phyloP scores from a whole-genome alignment of 2,888 invertebrate species.

The Mythimna loreyi region DNA sequence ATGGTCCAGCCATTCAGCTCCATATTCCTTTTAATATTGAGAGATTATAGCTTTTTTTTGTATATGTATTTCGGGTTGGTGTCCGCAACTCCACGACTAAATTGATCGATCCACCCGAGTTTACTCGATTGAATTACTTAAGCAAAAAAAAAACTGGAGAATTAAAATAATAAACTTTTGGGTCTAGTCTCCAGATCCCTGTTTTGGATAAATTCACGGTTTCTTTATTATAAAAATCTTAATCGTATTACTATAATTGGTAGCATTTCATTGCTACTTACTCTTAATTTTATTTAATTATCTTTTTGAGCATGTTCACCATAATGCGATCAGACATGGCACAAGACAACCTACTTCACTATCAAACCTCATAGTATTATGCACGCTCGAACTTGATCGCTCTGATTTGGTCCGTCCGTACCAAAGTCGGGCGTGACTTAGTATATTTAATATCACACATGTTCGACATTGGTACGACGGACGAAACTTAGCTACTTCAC shows the following conservation, averaged over 20 bases:
- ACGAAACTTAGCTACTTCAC: too few species aligned
- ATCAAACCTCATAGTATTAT: background rate
- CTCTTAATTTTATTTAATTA: background rate
- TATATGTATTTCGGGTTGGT: too few species aligned
- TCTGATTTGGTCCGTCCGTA: too few species aligned
- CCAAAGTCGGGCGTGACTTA: too few species aligned
- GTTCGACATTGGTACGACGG: too few species aligned
- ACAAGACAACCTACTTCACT: conserved; percentile 2
- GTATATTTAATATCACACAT: too few species aligned
- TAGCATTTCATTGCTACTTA: background rate
- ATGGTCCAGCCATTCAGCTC: too few species aligned
- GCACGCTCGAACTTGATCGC: too few species aligned
- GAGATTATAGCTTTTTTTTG: background rate
- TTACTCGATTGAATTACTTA: background rate
- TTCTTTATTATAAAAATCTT: too few species aligned
- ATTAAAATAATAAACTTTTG: background rate
- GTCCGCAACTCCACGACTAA: too few species aligned
- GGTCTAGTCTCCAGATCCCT: background rate
- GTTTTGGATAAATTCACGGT: background rate
- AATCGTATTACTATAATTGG: background rate
- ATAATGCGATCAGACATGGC: background rate
- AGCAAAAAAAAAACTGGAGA: background rate
- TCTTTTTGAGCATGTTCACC: background rate
- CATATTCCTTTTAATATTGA: background rate
- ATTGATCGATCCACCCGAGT: too few species aligned